Evolutionary conservation across 2,113 vertebrate species (phyloP), one percentile per base, ranked within the genome.

Genomic region (Enhydra lutris): DNA sequence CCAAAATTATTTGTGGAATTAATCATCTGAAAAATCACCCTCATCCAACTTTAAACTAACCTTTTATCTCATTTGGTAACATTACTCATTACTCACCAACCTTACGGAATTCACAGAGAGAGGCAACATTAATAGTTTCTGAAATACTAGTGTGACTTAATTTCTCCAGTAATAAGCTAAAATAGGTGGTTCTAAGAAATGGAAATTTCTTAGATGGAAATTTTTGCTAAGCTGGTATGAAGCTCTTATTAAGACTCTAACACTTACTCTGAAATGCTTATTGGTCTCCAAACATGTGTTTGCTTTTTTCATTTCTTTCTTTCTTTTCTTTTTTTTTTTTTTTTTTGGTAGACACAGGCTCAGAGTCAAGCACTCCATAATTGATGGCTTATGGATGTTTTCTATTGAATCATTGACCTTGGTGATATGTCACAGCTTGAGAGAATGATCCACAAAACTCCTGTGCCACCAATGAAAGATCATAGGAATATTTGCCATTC

Each of bases 331-430:
- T 59, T 82, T 82, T 89, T 29, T 42, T 83, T 20, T 79, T 55
- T 29, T 82, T 59, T 82, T 92, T 89, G 4, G 47, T 95, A 96
- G 87, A 97, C 73, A 97, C 18, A 79, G n/a, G 39, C 92, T 97
- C 94, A 90, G 81, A 92, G 85, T 96, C 87, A 94, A 96, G 85
- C 65, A 86, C 81, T 96, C 52, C 21, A 34, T 97, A 97, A 96
- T 55, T 97, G 95, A 97, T 84, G 95, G 61, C 90, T 98, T 91
- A 91, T 67, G 76, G 94, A 91, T 88, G 59, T 95, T 97, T 97
- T 95, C 90, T 94, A 79, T 82, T 92, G 94, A 97, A 82, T 91
- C 7, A 1, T 89, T 97, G 97, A 98, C 96, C 92, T 95, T 96
- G 81, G 65, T 93, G 81, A 26, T 91, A 17, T 91, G 92, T 89